Evolutionary conservation across 2,797 vertebrate species (phyloP).

Genomic region (Agapornis canus): DNA sequence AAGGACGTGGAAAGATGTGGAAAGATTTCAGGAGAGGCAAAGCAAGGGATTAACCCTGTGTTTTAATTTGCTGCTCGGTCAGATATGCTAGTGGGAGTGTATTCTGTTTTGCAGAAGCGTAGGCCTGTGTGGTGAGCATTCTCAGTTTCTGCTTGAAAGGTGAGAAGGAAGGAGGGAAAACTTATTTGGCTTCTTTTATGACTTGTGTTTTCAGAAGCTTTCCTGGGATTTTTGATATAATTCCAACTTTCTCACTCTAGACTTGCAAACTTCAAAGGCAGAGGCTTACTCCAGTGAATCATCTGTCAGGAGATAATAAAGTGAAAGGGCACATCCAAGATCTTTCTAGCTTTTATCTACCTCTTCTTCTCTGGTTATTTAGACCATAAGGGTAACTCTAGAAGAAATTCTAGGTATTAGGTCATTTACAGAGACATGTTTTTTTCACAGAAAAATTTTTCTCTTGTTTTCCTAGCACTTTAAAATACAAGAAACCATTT

Average conservation of each 20-base stretch:
- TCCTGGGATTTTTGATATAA: neutral
- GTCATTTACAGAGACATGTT: neutral
- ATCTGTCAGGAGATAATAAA: neutral
- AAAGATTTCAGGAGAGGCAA: neutral
- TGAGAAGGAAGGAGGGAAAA: neutral
- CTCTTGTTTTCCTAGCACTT: neutral
- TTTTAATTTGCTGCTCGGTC: neutral
- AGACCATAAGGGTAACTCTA: neutral
- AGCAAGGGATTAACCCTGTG: neutral
- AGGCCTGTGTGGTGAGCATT: neutral
- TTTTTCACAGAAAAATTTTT: neutral
- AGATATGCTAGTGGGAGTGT: neutral
- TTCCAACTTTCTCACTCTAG: neutral
- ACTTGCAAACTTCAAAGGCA: constrained; percentile 4
- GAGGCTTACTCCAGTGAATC: neutral
- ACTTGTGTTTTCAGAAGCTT: constrained; percentile 5
- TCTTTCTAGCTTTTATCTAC: neutral
- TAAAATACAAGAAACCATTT: neutral
- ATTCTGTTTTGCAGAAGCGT: neutral
- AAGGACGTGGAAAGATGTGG: neutral
- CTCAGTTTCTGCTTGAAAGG: neutral
- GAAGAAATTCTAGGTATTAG: neutral
- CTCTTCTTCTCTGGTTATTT: neutral
- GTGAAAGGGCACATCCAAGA: neutral
- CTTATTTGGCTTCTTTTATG: neutral